phyloP scores from a whole-genome alignment of 2,888 invertebrate species.

The Myopa testacea region DNA sequence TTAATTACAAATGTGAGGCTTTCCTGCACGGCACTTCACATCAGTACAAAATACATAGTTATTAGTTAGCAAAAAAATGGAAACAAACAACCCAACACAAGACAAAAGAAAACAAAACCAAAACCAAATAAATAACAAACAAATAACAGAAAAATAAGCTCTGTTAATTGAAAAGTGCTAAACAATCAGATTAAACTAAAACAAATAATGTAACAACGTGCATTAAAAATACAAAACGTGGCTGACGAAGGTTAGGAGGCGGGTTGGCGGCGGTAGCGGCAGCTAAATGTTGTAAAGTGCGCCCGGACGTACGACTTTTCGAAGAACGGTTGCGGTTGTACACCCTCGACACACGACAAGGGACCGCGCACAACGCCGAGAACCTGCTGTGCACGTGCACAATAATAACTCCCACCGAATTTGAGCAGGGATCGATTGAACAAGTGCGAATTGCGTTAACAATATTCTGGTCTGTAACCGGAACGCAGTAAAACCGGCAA shows the following conservation, averaged over 20 bases:
- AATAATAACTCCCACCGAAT: slow-evolving; percentile 9
- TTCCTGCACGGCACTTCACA: not conserved
- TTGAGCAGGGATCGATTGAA: slow-evolving; percentile 11
- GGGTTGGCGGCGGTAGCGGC: not conserved
- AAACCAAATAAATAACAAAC: slow-evolving; percentile 7
- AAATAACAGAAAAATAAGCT: not conserved
- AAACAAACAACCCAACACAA: not conserved
- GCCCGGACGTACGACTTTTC: not conserved
- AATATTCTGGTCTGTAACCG: slow-evolving; percentile 11
- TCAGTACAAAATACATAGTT: not conserved
- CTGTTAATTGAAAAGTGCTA: slow-evolving; percentile 4
- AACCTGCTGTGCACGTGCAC: slow-evolving; percentile 18
- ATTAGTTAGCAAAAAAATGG: not conserved
- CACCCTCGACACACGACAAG: slow-evolving; percentile 20
- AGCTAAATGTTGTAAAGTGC: slow-evolving; percentile 5
- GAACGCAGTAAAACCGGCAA: slow-evolving; percentile 16
- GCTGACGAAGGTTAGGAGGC: not conserved
- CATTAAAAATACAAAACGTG: not conserved
- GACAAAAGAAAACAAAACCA: not conserved
- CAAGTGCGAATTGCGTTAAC: slow-evolving; percentile 18
- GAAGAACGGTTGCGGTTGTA: slow-evolving; percentile 11
- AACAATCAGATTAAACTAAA: slow-evolving; percentile 9
- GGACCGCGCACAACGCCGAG: slow-evolving; percentile 12
- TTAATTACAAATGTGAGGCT: not conserved
- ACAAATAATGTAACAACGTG: not conserved